Percentiles rank a stretch among this genome's conserved stretches.
Evolutionary conservation across 2,797 vertebrate genomes (phyloP).

Genomic region (Cyclura pinguis): DNA sequence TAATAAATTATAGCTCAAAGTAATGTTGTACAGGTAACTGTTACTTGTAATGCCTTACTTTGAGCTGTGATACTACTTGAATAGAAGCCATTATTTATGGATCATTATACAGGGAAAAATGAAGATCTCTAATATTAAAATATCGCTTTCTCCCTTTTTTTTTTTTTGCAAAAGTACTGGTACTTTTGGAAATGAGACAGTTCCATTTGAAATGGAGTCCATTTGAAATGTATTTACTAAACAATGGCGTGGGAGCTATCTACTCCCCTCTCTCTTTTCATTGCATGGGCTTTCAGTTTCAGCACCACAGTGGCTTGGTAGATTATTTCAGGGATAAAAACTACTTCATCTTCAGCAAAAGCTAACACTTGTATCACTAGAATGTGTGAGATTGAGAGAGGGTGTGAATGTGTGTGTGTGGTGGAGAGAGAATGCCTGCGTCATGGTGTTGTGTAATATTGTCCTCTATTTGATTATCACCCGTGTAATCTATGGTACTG

Average conservation of each 20-base stretch:
- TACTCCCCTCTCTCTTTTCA: accelerated
- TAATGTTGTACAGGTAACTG: no score
- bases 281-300: neutral
- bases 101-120: neutral
- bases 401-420: no score
- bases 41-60: no score
- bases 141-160: neutral
- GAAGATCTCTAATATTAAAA: neutral
- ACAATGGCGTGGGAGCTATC: neutral
- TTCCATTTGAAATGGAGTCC: no score
- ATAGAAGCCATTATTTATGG: neutral
- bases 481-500: neutral
- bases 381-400: slow-evolving; percentile 35
- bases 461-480: slow-evolving; percentile 22
- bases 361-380: neutral
- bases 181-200: neutral
- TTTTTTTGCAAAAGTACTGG: neutral
- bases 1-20: no score
- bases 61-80: no score
- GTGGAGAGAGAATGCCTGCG: neutral
- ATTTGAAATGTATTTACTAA: neutral
- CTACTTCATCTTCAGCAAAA: neutral
- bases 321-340: slow-evolving; percentile 10
- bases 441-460: slow-evolving; percentile 13
- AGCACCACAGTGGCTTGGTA: neutral